A percentile compares a stretch with the other conserved stretches of the same genome.
phyloP scores from a whole-genome alignment of 2,797 vertebrate species.

The Sebastes kiyomatsui region DNA sequence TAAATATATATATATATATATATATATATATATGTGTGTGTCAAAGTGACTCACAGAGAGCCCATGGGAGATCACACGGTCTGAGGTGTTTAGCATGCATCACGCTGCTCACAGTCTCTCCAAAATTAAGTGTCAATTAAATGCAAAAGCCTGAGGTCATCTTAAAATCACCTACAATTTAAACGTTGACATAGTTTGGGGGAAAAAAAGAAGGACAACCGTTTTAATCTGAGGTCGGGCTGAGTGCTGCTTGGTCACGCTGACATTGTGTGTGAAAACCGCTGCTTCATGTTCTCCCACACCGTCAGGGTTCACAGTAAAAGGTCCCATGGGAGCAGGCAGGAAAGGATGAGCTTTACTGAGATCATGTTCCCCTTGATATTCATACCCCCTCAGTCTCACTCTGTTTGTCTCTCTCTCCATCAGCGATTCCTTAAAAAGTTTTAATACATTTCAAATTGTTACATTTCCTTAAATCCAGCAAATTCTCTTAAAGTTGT shows the following conservation, averaged over 20 bases:
- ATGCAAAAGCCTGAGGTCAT: neutral
- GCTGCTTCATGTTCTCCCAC: slow-evolving; percentile 34
- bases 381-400: neutral
- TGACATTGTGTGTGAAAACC: slow-evolving; percentile 31
- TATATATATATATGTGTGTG: no score
- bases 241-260: neutral
- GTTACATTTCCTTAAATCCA: neutral
- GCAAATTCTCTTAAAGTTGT: neutral
- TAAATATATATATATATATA: no score
- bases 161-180: neutral
- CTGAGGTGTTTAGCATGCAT: neutral
- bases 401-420: neutral
- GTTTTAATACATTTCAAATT: slow-evolving; percentile 12
- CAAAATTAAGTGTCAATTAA: slow-evolving; percentile 6
- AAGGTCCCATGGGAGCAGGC: slow-evolving; percentile 26
- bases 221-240: neutral
- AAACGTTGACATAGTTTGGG: neutral
- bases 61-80: neutral
- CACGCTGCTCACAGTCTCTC: neutral
- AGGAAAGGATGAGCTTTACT: slow-evolving; percentile 18
- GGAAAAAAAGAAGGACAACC: neutral
- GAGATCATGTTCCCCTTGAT: slow-evolving; percentile 20
- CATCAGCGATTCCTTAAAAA: neutral
- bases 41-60: neutral
- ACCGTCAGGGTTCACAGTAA: slow-evolving; percentile 20